Percentiles rank a stretch among this genome's conserved stretches.
Evolutionary conservation across 1,140 invertebrate genomes (phyloP).

Genomic region (Cardiocondyla obscurior): DNA sequence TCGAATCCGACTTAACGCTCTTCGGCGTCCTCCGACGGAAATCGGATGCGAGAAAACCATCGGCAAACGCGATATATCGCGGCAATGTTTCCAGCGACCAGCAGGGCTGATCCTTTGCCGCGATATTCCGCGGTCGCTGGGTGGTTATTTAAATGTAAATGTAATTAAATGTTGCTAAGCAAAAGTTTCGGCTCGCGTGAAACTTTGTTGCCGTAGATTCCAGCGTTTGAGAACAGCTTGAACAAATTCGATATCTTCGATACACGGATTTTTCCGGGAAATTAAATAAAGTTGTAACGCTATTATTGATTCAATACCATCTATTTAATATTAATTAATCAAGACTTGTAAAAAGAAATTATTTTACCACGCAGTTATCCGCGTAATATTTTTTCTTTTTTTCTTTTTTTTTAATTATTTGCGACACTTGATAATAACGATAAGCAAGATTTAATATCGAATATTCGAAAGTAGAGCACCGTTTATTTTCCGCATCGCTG

Average conservation of each 20-base stretch:
- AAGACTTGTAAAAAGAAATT: no score
- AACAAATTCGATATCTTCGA: not conserved
- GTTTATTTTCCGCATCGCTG: not conserved
- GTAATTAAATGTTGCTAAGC: no score
- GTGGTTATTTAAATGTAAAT: no score
- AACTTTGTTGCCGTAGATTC: not conserved
- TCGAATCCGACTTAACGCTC: constrained; percentile 2
- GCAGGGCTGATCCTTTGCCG: no score
- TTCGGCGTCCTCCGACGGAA: not conserved
- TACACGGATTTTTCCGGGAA: no score
- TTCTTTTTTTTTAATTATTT: no score
- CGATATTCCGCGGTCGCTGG: no score
- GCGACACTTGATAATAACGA: not conserved
- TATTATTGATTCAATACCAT: no score
- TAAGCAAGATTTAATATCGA: not conserved
- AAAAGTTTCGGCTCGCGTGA: not conserved
- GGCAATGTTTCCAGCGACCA: no score
- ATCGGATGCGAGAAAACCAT: constrained; percentile 29
- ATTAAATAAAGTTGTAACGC: no score
- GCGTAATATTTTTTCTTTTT: not conserved
- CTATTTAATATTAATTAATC: no score
- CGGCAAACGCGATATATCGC: no score
- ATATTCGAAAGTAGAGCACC: not conserved
- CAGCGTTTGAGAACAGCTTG: not conserved
- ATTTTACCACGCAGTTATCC: not conserved